Percentiles rank a stretch among this genome's conserved stretches.
Evolutionary conservation across 1,140 invertebrate species (phyloP).

Genomic region (Cydia splendana): DNA sequence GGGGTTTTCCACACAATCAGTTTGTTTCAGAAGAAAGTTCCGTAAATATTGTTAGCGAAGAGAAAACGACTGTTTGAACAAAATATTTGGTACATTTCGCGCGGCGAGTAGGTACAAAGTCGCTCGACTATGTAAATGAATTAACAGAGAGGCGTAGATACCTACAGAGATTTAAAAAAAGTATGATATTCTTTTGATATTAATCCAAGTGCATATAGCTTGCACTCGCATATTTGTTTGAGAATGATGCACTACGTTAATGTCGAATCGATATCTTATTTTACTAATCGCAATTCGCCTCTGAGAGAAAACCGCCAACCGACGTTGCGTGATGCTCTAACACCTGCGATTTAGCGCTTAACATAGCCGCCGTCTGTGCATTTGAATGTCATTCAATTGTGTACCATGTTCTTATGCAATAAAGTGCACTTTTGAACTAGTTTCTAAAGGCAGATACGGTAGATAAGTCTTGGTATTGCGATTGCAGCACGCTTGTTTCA

Average conservation of each 20-base stretch:
- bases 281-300: not conserved
- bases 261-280: not conserved
- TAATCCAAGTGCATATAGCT: not conserved
- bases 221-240: not conserved
- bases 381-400: not conserved
- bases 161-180: not conserved
- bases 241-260: not conserved
- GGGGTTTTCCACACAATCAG: not conserved
- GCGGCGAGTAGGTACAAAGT: conserved; percentile 52
- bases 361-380: not conserved
- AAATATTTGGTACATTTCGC: conserved; percentile 65
- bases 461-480: conserved; percentile 27
- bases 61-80: conserved; percentile 67
- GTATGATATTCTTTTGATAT: not conserved
- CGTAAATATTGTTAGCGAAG: conserved; percentile 43
- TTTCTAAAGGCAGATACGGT: not conserved
- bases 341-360: conserved; percentile 50
- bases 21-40: conserved; percentile 30
- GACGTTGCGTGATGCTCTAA: conserved; percentile 58
- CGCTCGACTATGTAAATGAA: conserved; percentile 44
- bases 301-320: conserved; percentile 60
- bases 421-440: not conserved
- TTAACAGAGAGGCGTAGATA: conserved; percentile 41
- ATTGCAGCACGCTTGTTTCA: conserved; percentile 52
- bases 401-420: not conserved